These are phyloP conservation scores for Anhinga rufa DNA, from an alignment of 2,113 vertebrate genomes.

Conservation along the genomic window DNA sequence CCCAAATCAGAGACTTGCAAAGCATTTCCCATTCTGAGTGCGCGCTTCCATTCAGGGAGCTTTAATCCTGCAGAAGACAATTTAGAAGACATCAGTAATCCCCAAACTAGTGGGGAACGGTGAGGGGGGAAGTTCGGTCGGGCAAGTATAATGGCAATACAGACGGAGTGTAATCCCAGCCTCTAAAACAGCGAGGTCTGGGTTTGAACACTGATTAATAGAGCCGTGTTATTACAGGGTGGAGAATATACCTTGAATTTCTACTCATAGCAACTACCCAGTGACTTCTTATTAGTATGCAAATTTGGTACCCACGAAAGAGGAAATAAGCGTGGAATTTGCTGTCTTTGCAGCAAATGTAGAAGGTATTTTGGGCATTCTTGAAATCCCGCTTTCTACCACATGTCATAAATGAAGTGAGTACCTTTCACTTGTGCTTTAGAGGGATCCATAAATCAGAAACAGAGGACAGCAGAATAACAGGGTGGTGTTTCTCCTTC, in stretches of 20 bases:
- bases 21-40: background rate
- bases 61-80: background rate
- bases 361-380: background rate
- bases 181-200: background rate
- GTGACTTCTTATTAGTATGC: background rate
- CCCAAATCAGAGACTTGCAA: background rate
- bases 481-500: background rate
- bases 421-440: background rate
- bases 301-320: background rate
- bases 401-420: background rate
- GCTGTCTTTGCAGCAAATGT: background rate
- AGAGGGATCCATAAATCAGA: background rate
- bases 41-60: background rate
- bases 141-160: background rate
- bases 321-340: background rate
- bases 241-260: background rate
- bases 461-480: slow-evolving; percentile 11
- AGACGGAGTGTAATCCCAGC: background rate
- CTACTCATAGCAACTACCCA: background rate
- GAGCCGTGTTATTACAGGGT: background rate
- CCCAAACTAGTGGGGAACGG: background rate
- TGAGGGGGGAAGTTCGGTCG: background rate
- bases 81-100: background rate
- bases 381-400: background rate
- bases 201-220: background rate